Conservation (phyloP, 2,797 vertebrate genomes). For the Gymnothorax reevesii region DNA sequence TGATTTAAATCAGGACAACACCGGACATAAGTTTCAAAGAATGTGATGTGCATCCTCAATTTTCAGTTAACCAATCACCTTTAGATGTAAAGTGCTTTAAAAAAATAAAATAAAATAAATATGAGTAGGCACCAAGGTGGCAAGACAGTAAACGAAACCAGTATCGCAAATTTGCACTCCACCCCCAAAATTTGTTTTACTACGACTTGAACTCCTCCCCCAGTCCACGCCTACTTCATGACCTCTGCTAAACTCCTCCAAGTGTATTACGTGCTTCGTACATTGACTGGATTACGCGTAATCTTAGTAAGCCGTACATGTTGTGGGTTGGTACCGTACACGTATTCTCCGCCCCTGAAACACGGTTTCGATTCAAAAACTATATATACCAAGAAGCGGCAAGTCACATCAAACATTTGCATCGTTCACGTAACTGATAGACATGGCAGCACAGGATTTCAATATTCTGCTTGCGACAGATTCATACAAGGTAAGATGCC, state of each 20-base stretch:
- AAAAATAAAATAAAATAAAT: neutral
- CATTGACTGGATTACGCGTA: no score
- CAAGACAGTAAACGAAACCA: neutral
- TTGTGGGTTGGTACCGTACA: neutral
- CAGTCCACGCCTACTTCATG: neutral
- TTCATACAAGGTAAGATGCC: slow-evolving; percentile 73
- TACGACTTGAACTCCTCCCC: neutral
- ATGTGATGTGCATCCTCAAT: no score
- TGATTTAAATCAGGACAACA: no score
- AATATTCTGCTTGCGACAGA: slow-evolving; percentile 77
- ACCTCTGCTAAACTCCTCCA: neutral
- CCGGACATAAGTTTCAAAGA: no score
- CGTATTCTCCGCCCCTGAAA: slow-evolving; percentile 15
- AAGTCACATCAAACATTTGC: neutral
- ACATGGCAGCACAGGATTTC: slow-evolving; percentile 74
- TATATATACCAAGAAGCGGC: neutral
- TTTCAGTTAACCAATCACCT: no score
- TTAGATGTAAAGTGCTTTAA: no score
- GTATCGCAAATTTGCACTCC: neutral
- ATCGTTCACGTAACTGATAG: slow-evolving; percentile 40
- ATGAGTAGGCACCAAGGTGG: neutral
- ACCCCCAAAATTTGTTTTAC: neutral
- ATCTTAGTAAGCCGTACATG: no score
- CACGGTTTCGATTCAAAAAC: neutral
- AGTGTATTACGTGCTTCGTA: neutral